Conservation (phyloP, 64 coral and sea anemone genomes). For the Actinia equina region DNA sequence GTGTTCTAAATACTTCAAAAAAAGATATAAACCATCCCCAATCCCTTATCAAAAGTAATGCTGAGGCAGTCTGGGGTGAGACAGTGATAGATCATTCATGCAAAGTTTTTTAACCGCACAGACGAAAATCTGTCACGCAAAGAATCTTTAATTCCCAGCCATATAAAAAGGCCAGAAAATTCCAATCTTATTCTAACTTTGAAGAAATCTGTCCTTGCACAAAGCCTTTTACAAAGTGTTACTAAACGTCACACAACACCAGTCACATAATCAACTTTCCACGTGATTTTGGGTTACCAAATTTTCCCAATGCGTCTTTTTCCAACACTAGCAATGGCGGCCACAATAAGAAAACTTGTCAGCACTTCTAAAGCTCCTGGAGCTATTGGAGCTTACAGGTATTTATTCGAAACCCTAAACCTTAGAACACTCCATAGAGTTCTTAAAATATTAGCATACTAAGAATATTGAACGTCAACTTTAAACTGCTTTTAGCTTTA, state of each 20-base stretch:
- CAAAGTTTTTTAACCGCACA: too few relatives aligned
- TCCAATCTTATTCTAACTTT: not conserved
- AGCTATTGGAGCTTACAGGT: slow-evolving; percentile 89
- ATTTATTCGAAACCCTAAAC: not conserved
- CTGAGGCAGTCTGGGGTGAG: not conserved
- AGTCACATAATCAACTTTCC: not conserved
- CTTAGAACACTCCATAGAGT: not conserved
- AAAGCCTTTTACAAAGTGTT: not conserved
- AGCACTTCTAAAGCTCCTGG: slow-evolving; percentile 62
- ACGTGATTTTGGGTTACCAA: not conserved
- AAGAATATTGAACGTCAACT: too few relatives aligned
- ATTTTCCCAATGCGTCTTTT: slow-evolving; percentile 8
- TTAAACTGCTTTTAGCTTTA: not conserved
- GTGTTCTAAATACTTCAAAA: too few relatives aligned
- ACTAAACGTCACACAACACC: not conserved
- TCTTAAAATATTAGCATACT: not conserved
- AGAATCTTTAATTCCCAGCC: too few relatives aligned
- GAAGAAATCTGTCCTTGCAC: not conserved
- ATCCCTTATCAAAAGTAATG: not conserved
- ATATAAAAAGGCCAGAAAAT: not conserved
- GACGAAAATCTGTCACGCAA: too few relatives aligned
- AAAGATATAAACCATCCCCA: not conserved
- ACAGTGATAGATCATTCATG: not conserved
- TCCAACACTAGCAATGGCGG: not conserved
- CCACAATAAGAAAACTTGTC: slow-evolving; percentile 61